Percentiles rank a stretch among this genome's conserved stretches.
Evolutionary conservation across 2,797 vertebrate genomes (phyloP).

Genomic region (Heterohyrax brucei): DNA sequence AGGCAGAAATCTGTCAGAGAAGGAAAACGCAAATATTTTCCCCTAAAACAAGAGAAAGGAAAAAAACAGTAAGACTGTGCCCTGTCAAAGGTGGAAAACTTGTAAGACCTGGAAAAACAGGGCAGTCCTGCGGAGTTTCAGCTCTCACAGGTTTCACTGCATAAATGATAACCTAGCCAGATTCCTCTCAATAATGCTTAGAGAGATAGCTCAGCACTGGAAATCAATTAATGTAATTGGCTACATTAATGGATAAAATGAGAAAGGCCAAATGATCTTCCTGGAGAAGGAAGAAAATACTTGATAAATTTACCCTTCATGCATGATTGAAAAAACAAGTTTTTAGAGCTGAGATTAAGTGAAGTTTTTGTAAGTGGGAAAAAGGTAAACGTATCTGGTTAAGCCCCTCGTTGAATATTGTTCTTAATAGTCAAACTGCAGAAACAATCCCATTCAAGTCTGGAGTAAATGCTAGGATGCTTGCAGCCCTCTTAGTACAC

Average conservation of each 20-base stretch:
- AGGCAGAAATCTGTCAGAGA: neutral
- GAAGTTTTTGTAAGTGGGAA: neutral
- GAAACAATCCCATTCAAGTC: neutral
- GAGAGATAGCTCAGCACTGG: neutral
- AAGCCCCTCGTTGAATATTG: neutral
- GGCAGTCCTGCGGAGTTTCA: neutral
- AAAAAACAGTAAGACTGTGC: neutral
- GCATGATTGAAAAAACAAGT: neutral
- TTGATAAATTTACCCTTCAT: neutral
- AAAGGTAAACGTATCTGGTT: neutral
- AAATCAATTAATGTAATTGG: neutral
- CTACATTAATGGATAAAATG: neutral
- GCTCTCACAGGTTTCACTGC: neutral
- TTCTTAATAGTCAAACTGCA: neutral
- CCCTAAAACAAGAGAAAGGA: neutral
- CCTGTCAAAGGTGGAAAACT: neutral
- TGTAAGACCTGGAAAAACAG: neutral
- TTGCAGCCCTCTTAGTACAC: neutral
- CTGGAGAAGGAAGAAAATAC: neutral
- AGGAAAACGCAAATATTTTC: neutral
- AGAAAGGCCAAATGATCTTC: neutral
- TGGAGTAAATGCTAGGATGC: neutral
- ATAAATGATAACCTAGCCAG: neutral
- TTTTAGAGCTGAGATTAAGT: neutral
- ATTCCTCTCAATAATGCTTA: neutral